These are phyloP conservation scores for Orius insidiosus DNA, from an alignment of 1,140 invertebrate species.

Conservation along the genomic window DNA sequence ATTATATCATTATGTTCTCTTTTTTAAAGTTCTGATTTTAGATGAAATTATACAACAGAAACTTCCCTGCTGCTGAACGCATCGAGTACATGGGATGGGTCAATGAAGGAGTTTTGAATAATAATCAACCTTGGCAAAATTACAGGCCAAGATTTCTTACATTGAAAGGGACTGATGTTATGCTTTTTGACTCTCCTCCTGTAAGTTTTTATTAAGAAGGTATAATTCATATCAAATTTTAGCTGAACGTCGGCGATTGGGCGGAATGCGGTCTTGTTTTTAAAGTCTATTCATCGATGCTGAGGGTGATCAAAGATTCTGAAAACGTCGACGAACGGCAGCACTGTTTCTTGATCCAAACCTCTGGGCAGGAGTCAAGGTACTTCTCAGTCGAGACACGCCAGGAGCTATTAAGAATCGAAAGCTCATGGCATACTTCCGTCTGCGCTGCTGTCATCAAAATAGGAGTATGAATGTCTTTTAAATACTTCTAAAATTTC, in stretches of 20 bases:
- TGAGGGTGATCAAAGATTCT: conserved; percentile 81
- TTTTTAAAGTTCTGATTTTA: no score
- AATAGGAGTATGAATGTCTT: conserved; percentile 50
- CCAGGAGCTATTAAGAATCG: conserved; percentile 76
- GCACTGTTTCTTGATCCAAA: conserved; percentile 83
- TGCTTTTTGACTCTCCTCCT: conserved; percentile 64
- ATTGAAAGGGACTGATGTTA: conserved; percentile 81
- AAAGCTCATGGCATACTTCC: conserved; percentile 85
- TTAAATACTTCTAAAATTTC: neutral
- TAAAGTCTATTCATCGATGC: conserved; percentile 90
- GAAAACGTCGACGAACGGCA: conserved; percentile 86
- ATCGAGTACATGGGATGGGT: conserved; percentile 96
- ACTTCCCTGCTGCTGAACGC: conserved; percentile 68
- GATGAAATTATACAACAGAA: conserved; percentile 89
- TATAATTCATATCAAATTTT: conserved; percentile 11
- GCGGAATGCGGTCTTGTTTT: conserved; percentile 38
- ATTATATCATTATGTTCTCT: no score
- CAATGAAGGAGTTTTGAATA: conserved; percentile 72
- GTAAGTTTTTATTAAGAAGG: conserved; percentile 30
- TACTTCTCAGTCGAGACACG: conserved; percentile 83
- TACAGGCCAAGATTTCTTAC: conserved; percentile 84
- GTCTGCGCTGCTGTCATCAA: conserved; percentile 81
- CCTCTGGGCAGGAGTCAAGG: conserved; percentile 41
- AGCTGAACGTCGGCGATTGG: conserved; percentile 40
- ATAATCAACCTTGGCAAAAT: conserved; percentile 71